phyloP scores from a whole-genome alignment of 2,888 invertebrate genomes.

The Tetranychus truncatus region DNA sequence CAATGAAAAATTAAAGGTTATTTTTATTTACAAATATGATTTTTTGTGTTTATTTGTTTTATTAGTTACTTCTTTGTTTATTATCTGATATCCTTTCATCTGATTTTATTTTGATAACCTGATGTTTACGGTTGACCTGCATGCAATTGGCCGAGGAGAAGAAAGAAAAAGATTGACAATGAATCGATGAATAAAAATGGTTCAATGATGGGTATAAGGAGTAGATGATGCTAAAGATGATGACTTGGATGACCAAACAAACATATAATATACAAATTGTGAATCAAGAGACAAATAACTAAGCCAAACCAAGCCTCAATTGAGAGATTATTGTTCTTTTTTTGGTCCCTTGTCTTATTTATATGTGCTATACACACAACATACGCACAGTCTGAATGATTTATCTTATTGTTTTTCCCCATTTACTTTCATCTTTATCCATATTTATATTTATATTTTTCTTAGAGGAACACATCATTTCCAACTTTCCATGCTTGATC shows the following conservation, averaged over 20 bases:
- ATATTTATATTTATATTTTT: background rate
- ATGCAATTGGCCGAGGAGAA: background rate
- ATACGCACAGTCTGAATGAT: background rate
- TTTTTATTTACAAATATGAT: too few relatives aligned
- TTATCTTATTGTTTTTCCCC: background rate
- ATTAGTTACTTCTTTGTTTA: too few relatives aligned
- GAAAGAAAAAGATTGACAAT: background rate
- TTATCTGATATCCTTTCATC: background rate
- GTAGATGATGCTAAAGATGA: background rate
- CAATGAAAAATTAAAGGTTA: too few relatives aligned
- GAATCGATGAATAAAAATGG: background rate
- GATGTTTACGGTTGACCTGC: background rate
- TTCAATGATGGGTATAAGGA: background rate
- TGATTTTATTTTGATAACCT: background rate
- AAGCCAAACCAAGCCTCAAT: too few relatives aligned
- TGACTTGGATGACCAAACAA: background rate
- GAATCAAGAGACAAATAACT: background rate
- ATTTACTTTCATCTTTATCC: background rate
- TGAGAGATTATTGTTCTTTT: too few relatives aligned
- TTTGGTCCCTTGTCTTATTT: too few relatives aligned
- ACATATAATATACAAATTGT: background rate
- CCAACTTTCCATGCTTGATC: conserved; percentile 1
- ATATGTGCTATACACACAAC: too few relatives aligned
- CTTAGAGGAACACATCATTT: background rate
- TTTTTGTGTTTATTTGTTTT: too few relatives aligned